phyloP scores from a whole-genome alignment of 2,888 invertebrate species.

The Euplexia lucipara region DNA sequence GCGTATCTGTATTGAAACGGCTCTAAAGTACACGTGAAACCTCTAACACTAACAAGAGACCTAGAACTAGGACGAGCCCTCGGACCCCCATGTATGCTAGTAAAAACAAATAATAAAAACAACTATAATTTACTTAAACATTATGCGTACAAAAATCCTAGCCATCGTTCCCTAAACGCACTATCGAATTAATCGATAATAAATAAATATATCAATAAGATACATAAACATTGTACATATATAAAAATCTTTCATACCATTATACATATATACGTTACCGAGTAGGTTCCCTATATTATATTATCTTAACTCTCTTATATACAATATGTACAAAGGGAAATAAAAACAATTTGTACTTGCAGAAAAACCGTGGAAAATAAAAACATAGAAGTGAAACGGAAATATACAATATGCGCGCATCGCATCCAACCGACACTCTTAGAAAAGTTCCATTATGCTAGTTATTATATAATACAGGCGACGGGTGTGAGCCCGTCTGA shows the following conservation, averaged over 20 bases:
- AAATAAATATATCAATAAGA: slow-evolving; percentile 88
- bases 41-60: slow-evolving; percentile 80
- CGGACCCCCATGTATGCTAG: slow-evolving; percentile 77
- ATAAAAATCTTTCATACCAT: slow-evolving; percentile 83
- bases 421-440: slow-evolving; percentile 71
- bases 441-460: slow-evolving; percentile 73
- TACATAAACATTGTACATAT: slow-evolving; percentile 88
- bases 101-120: slow-evolving; percentile 87
- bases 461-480: slow-evolving; percentile 79
- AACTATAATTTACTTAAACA: slow-evolving; percentile 90
- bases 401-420: slow-evolving; percentile 80
- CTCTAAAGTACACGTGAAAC: slow-evolving; percentile 79
- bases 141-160: slow-evolving; percentile 89
- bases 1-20: slow-evolving; percentile 70
- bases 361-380: slow-evolving; percentile 87
- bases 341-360: slow-evolving; percentile 92
- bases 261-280: slow-evolving; percentile 82
- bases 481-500: slow-evolving; percentile 75
- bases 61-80: slow-evolving; percentile 75
- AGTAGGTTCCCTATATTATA: slow-evolving; percentile 79
- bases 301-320: slow-evolving; percentile 86
- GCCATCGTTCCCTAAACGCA: slow-evolving; percentile 80
- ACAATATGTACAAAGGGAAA: slow-evolving; percentile 91
- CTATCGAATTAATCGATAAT: slow-evolving; percentile 82
- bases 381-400: slow-evolving; percentile 80